A percentile compares a stretch with the other conserved stretches of the same genome.
phyloP scores from a whole-genome alignment of 2,888 invertebrate species.

The Dryocosmus kuriphilus region DNA sequence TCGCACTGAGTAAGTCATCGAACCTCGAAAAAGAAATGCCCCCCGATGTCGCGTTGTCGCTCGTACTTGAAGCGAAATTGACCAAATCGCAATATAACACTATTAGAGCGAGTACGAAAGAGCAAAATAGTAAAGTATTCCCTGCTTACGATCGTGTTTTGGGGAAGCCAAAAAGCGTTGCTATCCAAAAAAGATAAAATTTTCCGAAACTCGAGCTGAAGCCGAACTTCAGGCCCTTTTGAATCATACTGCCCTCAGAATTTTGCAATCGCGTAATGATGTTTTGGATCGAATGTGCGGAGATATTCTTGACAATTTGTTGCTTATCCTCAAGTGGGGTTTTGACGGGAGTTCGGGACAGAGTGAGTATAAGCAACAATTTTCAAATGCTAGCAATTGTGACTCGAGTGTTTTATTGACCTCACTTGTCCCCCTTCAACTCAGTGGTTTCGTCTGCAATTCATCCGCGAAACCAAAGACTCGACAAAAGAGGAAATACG shows the following conservation, averaged over 20 bases:
- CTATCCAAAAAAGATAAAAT: background rate
- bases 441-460: background rate
- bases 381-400: background rate
- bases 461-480: conserved; percentile 35
- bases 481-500: conserved; percentile 37
- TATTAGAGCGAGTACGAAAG: background rate
- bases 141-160: conserved; percentile 19
- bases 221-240: conserved; percentile 26
- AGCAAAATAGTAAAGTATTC: background rate
- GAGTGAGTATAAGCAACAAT: conserved; percentile 40
- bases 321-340: conserved; percentile 28
- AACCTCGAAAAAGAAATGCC: conserved; percentile 15
- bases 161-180: conserved; percentile 38
- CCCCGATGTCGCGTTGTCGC: conserved; percentile 24
- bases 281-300: background rate
- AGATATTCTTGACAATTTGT: background rate
- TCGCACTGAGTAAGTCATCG: conserved; percentile 1
- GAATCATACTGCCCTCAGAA: conserved; percentile 40
- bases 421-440: conserved; percentile 40
- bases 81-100: conserved; percentile 8
- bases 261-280: conserved; percentile 28
- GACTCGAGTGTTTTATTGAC: conserved; percentile 31
- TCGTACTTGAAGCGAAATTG: conserved; percentile 22
- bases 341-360: conserved; percentile 38
- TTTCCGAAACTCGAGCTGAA: background rate